Evolutionary conservation across 1,140 invertebrate genomes (phyloP), one percentile per base, ranked within the genome.

Genomic region (Helicorthomorpha holstii): DNA sequence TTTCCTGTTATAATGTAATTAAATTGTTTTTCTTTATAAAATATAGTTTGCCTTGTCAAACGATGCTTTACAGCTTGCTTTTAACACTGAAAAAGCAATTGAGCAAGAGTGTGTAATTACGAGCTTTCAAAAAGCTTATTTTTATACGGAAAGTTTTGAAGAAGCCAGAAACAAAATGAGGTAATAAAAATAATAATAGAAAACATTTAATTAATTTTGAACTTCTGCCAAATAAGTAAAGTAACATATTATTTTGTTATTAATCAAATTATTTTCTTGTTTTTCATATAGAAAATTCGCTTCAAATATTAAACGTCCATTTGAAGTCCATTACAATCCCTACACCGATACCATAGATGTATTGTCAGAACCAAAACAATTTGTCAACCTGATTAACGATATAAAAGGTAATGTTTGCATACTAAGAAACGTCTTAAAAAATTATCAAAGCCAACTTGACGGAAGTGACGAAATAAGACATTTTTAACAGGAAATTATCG

Each of bases 81-180:
- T 99, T 60, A 93, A 98, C 63, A 93, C 94, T 0, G 84, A 90
- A 2, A 60, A 83, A 1, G 96, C 93, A 1, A 82, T 83, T 57
- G 77, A 83, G 53, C 86, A 97, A 64, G 88, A 95, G 65, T 98
- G 95, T 66, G 85, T 97, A 21, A 97, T 99, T 26, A 98, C 96
- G 0, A 83, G 92, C 0, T 99, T 88, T 64, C 96, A 99, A 69
- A 85, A 93, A 59, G 85, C 85, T 0, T 99, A 99, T 65, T 99
- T 93, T 69, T 97, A 87, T 60, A 97, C 93, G 0, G 89, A 96
- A 57, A 88, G 86, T 1, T 96, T 99, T 64, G 92, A 98, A 59
- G 92, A 98, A 64, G 95, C 94, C 16, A 98, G 98, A 63, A 90
- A 96, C 63, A 92, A 95, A 69, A 92, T 99, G 84, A 83, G 94